These are phyloP conservation scores for Sciurus vulgaris DNA, from an alignment of 2,797 vertebrate genomes.

Conservation along the genomic window DNA sequence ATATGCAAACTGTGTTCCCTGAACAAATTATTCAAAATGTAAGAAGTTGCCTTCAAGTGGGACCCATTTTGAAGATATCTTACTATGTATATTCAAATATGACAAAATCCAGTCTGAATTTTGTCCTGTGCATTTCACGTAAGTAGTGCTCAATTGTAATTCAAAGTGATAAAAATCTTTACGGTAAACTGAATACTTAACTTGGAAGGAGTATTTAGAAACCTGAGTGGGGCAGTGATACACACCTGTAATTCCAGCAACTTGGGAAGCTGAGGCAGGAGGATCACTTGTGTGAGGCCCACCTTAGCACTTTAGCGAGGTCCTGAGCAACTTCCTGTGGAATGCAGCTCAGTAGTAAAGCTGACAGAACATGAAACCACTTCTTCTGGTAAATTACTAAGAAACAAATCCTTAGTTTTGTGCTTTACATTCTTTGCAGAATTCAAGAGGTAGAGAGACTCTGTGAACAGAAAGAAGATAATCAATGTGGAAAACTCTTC, in stretches of 20 bases:
- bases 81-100: neutral
- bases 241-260: too few species aligned
- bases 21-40: neutral
- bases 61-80: neutral
- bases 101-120: neutral
- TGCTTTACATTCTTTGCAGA: neutral
- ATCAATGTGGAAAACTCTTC: neutral
- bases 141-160: neutral
- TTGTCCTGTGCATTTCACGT: neutral
- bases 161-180: neutral
- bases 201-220: too few species aligned
- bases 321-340: too few species aligned
- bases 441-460: neutral
- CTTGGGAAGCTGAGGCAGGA: too few species aligned
- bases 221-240: rapidly evolving
- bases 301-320: too few species aligned
- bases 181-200: too few species aligned
- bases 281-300: too few species aligned
- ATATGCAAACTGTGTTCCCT: neutral
- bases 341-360: too few species aligned
- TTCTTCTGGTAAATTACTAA: neutral
- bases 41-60: too few species aligned
- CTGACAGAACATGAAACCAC: neutral
- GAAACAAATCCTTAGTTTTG: neutral
- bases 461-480: neutral